These are phyloP conservation scores for Diploptera punctata DNA, from an alignment of 2,888 invertebrate species.

Conservation along the genomic window DNA sequence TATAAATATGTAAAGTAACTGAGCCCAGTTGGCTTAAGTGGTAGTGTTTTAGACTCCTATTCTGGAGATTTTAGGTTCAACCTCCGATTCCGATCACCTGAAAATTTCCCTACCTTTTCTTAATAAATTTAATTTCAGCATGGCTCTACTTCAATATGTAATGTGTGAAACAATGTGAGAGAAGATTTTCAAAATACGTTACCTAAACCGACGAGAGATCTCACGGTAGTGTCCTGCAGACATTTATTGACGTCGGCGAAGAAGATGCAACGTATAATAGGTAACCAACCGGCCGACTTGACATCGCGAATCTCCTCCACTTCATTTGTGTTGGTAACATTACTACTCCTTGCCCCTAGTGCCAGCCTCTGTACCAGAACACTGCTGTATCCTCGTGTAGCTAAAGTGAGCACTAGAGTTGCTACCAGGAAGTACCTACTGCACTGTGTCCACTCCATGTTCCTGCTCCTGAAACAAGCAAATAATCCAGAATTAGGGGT, in stretches of 20 bases:
- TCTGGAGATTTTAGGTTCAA: no score
- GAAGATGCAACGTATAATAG: background rate
- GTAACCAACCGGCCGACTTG: background rate
- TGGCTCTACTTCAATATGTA: no score
- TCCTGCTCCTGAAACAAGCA: background rate
- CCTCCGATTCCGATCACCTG: no score
- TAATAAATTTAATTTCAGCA: no score
- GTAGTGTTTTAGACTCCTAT: no score
- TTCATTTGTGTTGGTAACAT: background rate
- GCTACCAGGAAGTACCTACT: background rate
- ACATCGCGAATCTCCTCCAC: background rate
- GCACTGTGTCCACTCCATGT: background rate
- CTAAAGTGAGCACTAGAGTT: no score
- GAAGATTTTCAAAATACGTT: background rate
- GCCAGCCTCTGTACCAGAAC: background rate
- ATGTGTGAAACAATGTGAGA: no score
- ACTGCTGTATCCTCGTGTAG: no score
- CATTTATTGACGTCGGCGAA: slow-evolving; percentile 6
- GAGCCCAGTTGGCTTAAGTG: no score
- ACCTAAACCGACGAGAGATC: slow-evolving; percentile 19
- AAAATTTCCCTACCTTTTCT: no score
- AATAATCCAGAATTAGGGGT: no score
- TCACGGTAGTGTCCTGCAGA: slow-evolving; percentile 21
- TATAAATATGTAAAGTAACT: no score
- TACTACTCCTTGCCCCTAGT: background rate